Evolutionary conservation across 2,113 vertebrate species (phyloP), one percentile per base, ranked within the genome.

Genomic region (Hippolais icterina): DNA sequence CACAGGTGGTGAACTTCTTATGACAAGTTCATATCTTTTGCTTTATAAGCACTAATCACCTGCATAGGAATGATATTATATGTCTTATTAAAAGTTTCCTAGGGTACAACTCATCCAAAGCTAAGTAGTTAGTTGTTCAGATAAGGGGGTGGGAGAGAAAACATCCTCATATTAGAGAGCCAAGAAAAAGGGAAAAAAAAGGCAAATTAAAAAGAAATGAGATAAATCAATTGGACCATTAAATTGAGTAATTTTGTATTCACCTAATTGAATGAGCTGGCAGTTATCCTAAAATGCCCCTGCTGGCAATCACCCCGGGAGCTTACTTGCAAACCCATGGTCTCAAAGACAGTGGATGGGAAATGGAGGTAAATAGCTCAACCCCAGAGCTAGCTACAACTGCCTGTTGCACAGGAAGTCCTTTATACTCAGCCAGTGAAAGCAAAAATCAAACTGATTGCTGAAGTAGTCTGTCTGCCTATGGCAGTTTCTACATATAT

Each of bases 401-500:
- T 19, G 5, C 56, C 20, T 54, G 7, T 46, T 74, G 20, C 1
- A 3, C 24, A 74, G 29, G 9, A 91, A 60, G 2, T 59, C 47
- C 39, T 87, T 61, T 49, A 42, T 15, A 42, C 42, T 42, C 16
- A 46, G 19, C 20, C 44, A 46, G 42, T 44, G 42, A 44, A 44
- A 44, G 28, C n/a, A 86, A 80, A 80, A 44, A 15, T 35, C 20
- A 63, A 41, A 81, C 37, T 28, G 3, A 53, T 16, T 53, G 2
- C 12, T 72, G 42, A 6, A 81, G 33, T 50, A 77, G 44, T 87
- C 35, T 74, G 28, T 25, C 57, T 31, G 8, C 50, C 25, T 23
- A 3, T 2, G 21, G n/a, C 9, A 14, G 5, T 71, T 79, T 83
- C 39, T 18, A 22, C 0, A 0, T n/a, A 9, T 18, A 20, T 0